phyloP scores from a whole-genome alignment of 2,888 invertebrate species.

The Coelogynopora nodosa region DNA sequence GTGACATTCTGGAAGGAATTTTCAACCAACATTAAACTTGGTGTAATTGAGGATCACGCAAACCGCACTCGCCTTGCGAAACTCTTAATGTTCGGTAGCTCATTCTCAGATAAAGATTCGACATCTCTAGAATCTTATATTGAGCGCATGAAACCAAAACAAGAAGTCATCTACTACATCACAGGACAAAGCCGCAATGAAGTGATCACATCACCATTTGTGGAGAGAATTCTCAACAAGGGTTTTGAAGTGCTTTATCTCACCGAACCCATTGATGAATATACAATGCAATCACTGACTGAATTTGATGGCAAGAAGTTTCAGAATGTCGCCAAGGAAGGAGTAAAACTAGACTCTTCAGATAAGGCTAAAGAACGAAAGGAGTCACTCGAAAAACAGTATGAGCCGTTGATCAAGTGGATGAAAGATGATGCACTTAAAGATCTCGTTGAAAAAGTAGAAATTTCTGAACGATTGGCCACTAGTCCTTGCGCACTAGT shows the following conservation, averaged over 20 bases:
- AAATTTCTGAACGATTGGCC: constrained; percentile 79
- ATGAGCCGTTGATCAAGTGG: constrained; percentile 86
- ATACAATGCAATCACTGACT: constrained; percentile 88
- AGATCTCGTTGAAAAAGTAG: constrained; percentile 74
- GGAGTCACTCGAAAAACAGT: constrained; percentile 73
- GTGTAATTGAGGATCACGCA: constrained; percentile 92
- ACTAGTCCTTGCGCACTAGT: constrained; percentile 92
- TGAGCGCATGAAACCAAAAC: constrained; percentile 86
- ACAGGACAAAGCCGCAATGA: constrained; percentile 82
- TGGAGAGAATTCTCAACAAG: constrained; percentile 78
- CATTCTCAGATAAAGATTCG: constrained; percentile 67
- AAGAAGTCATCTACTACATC: constrained; percentile 83
- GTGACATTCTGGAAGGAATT: constrained; percentile 97
- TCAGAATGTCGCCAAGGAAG: constrained; percentile 95
- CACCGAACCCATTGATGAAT: constrained; percentile 91
- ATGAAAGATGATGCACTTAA: constrained; percentile 75
- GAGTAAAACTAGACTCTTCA: constrained; percentile 76
- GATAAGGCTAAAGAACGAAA: constrained; percentile 68
- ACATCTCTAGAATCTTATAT: constrained; percentile 84
- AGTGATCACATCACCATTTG: constrained; percentile 75
- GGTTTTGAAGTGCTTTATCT: constrained; percentile 87
- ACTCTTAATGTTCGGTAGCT: constrained; percentile 80
- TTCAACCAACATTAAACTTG: constrained; percentile 92
- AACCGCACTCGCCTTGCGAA: constrained; percentile 93
- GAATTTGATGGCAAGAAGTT: constrained; percentile 98